A percentile compares a stretch with the other conserved stretches of the same genome.
Conservation (phyloP, 2,888 invertebrate species). For the Sarcophaga caerulescens region DNA sequence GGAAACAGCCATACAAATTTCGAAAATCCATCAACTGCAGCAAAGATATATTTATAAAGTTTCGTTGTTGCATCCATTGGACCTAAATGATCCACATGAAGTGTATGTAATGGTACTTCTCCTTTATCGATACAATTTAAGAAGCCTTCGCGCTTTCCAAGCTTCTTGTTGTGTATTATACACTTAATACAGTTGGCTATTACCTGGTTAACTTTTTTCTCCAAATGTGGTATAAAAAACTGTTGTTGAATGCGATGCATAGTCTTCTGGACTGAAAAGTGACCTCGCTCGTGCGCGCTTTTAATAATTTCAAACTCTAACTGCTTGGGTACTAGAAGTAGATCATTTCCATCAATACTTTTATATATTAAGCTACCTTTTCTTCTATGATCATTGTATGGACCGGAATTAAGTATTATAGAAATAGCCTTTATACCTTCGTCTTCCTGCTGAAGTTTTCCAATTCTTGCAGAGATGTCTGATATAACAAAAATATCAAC, state of each 20-base stretch:
- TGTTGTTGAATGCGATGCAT: constrained; percentile 40
- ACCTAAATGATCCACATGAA: constrained; percentile 72
- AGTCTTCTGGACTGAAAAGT: constrained; percentile 45
- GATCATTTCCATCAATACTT: constrained; percentile 31
- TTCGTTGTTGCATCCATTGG: constrained; percentile 21
- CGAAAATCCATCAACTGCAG: constrained; percentile 10
- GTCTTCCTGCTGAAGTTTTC: constrained; percentile 9
- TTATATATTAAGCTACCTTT: constrained; percentile 53
- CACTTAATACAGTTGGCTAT: background rate
- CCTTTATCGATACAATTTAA: constrained; percentile 75
- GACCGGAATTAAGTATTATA: constrained; percentile 25
- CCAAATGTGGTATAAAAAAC: constrained; percentile 57
- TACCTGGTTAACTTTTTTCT: constrained; percentile 30
- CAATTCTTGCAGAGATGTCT: background rate
- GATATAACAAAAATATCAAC: background rate
- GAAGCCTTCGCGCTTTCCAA: constrained; percentile 75
- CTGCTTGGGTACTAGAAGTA: constrained; percentile 54
- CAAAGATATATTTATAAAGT: constrained; percentile 9
- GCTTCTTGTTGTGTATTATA: constrained; percentile 53
- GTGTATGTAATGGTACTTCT: constrained; percentile 72
- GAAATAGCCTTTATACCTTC: constrained; percentile 1
- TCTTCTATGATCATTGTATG: constrained; percentile 52
- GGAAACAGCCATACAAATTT: constrained; percentile 27
- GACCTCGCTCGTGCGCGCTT: constrained; percentile 50
- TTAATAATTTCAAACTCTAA: constrained; percentile 55